phyloP scores from a whole-genome alignment of 2,888 invertebrate genomes.

The Drosophila lutescens region DNA sequence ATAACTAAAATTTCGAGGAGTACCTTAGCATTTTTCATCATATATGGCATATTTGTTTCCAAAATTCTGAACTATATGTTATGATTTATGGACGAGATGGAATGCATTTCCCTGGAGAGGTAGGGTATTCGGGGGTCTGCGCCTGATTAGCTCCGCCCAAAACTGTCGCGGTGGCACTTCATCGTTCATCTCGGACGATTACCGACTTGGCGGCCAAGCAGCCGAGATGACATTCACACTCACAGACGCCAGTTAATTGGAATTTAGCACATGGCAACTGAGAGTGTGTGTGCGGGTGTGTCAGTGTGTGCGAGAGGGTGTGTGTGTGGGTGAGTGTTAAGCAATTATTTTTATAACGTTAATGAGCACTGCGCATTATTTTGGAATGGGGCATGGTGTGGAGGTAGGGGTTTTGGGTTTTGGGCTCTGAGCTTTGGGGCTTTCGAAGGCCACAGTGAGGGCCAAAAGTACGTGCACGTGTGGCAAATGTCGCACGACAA shows the following conservation, averaged over 20 bases:
- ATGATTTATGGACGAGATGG: no score
- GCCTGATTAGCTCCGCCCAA: background rate
- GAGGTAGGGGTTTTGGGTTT: background rate
- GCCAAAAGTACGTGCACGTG: slow-evolving; percentile 19
- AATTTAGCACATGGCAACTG: slow-evolving; percentile 70
- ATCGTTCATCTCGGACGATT: slow-evolving; percentile 73
- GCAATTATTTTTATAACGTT: slow-evolving; percentile 80
- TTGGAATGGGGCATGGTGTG: slow-evolving; percentile 44
- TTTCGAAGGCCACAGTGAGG: slow-evolving; percentile 1
- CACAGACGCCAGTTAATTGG: slow-evolving; percentile 70
- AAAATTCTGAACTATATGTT: no score
- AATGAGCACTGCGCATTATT: slow-evolving; percentile 76
- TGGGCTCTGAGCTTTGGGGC: slow-evolving; percentile 1
- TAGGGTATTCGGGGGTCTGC: slow-evolving; percentile 1
- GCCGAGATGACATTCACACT: slow-evolving; percentile 22
- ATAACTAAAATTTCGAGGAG: no score
- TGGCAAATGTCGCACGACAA: slow-evolving; percentile 31
- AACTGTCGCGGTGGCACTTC: slow-evolving; percentile 20
- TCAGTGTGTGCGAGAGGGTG: slow-evolving; percentile 24
- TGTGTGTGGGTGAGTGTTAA: slow-evolving; percentile 53
- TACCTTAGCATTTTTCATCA: no score
- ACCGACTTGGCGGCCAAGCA: slow-evolving; percentile 61
- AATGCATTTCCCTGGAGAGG: background rate
- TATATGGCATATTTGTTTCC: no score
- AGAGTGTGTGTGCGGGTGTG: background rate